A percentile compares a stretch with the other conserved stretches of the same genome.
Evolutionary conservation across 1,140 invertebrate genomes (phyloP).

Genomic region (Rhopalosiphum maidis): DNA sequence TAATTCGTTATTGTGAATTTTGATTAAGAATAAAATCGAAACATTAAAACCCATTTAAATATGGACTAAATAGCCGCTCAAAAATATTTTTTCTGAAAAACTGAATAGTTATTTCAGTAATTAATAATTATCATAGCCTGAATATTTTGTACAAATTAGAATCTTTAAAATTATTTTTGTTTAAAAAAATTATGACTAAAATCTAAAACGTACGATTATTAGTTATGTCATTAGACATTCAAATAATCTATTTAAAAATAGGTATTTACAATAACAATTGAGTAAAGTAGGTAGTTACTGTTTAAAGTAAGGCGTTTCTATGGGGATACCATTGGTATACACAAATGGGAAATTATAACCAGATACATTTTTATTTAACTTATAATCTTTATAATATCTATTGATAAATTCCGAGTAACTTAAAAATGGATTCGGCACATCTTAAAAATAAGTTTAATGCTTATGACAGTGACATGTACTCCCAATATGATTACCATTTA

Average conservation of each 20-base stretch:
- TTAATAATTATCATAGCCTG: neutral
- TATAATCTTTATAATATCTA: neutral
- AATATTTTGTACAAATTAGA: neutral
- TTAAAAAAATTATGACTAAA: neutral
- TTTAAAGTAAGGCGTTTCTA: slow-evolving; percentile 13
- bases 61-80: neutral
- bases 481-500: slow-evolving; percentile 72
- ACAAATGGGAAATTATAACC: slow-evolving; percentile 20
- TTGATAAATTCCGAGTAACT: neutral
- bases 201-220: neutral
- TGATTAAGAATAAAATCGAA: neutral
- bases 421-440: slow-evolving; percentile 51
- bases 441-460: slow-evolving; percentile 42
- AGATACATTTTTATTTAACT: slow-evolving; percentile 15
- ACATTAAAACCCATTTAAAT: neutral
- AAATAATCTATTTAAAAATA: neutral
- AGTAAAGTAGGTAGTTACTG: neutral
- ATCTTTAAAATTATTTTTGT: neutral
- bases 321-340: slow-evolving; percentile 9
- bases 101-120: too few species aligned
- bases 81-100: neutral
- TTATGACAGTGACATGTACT: slow-evolving; percentile 67
- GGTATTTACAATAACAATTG: neutral
- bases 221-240: neutral
- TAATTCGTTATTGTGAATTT: neutral